A percentile compares a stretch with the other conserved stretches of the same genome.
Evolutionary conservation across 2,888 invertebrate genomes (phyloP).

Genomic region (Plutella xylostella): DNA sequence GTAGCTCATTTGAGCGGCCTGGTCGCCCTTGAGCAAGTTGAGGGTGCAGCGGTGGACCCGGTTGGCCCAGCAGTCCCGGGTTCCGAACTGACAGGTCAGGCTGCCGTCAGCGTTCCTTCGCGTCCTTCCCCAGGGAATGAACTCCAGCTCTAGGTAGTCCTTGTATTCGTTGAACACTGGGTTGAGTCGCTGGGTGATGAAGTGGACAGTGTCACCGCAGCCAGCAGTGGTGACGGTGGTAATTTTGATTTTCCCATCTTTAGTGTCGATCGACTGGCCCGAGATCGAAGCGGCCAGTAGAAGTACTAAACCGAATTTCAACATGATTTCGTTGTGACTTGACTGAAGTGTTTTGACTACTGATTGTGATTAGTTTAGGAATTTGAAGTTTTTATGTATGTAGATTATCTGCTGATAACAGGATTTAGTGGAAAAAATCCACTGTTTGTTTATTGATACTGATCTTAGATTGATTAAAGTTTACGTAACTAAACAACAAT

Average conservation of each 20-base stretch:
- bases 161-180: conserved; percentile 36
- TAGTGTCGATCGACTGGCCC: no score
- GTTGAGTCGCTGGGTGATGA: conserved; percentile 32
- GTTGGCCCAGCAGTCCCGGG: conserved; percentile 52
- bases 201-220: conserved; percentile 40
- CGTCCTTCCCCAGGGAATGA: conserved; percentile 58
- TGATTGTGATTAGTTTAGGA: no score
- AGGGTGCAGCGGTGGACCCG: conserved; percentile 49
- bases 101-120: conserved; percentile 25
- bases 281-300: no score
- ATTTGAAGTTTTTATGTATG: no score
- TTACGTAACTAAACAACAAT: no score
- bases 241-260: conserved; percentile 46
- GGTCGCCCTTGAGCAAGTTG: conserved; percentile 31
- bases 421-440: no score
- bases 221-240: conserved; percentile 42
- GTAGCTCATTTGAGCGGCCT: conserved; percentile 41
- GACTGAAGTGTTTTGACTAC: no score
- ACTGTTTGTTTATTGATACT: no score
- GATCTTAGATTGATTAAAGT: no score
- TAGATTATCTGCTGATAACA: no score
- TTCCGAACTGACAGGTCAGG: conserved; percentile 38
- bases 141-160: conserved; percentile 43
- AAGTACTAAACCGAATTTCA: no score
- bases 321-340: no score